phyloP scores from a whole-genome alignment of 2,888 invertebrate genomes.

The Tuberolachnus salignus region DNA sequence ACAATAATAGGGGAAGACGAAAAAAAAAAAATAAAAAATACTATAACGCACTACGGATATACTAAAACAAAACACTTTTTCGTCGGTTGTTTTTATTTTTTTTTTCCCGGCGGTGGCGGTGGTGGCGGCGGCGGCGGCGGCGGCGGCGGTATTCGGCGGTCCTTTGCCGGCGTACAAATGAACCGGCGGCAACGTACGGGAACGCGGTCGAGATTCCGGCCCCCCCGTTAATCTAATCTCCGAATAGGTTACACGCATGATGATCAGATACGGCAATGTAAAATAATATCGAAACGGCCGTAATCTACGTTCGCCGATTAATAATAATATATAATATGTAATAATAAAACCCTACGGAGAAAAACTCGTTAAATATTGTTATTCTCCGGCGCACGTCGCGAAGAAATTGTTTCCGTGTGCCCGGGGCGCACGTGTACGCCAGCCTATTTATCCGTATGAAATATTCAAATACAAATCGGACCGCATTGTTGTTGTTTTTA shows the following conservation, averaged over 20 bases:
- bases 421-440: too few relatives aligned
- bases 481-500: too few relatives aligned
- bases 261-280: slow-evolving; percentile 36
- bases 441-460: too few relatives aligned
- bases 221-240: slow-evolving; percentile 40
- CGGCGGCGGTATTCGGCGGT: not conserved
- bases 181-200: not conserved
- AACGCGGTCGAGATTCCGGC: not conserved
- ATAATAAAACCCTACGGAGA: not conserved
- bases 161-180: slow-evolving; percentile 23
- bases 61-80: too few relatives aligned
- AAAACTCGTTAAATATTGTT: slow-evolving; percentile 34
- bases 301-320: slow-evolving; percentile 33
- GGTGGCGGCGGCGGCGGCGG: too few relatives aligned
- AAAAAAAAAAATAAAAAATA: too few relatives aligned
- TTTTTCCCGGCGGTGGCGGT: too few relatives aligned
- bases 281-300: not conserved
- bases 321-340: not conserved
- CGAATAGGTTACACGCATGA: slow-evolving; percentile 48
- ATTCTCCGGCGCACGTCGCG: not conserved
- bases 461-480: too few relatives aligned
- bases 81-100: too few relatives aligned
- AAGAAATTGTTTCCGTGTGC: slow-evolving; percentile 4
- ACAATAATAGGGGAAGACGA: too few relatives aligned
- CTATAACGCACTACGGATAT: too few relatives aligned